Conservation (phyloP, 2,888 invertebrate genomes). For the Camponotus fellah region DNA sequence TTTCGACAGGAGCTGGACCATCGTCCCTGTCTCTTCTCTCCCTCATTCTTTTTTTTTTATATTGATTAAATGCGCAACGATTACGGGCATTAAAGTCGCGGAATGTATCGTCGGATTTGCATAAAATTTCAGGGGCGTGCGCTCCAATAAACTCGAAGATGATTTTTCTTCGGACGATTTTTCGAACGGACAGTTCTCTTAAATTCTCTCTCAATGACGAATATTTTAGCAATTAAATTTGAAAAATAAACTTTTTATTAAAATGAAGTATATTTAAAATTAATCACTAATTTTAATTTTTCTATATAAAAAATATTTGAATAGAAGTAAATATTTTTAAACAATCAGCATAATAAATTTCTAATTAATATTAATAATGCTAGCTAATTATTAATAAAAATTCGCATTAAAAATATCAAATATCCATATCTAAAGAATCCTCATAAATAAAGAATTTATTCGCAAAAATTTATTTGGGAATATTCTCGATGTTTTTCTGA, state of each 20-base stretch:
- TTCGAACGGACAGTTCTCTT: neutral
- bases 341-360: conserved; percentile 1
- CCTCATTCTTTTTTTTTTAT: conserved; percentile 39
- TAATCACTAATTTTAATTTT: neutral
- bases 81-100: conserved; percentile 45
- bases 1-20: conserved; percentile 34
- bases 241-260: neutral
- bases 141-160: conserved; percentile 1
- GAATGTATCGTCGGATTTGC: conserved; percentile 47
- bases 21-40: neutral
- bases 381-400: neutral
- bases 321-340: neutral
- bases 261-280: neutral
- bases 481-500: conserved; percentile 20
- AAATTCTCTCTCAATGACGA: conserved; percentile 26
- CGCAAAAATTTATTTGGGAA: neutral
- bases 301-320: neutral
- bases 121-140: conserved; percentile 44
- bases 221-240: conserved; percentile 13
- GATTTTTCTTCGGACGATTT: conserved; percentile 33
- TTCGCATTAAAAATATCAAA: neutral
- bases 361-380: neutral
- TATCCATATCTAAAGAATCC: neutral
- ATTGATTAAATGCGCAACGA: conserved; percentile 53
- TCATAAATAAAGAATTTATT: no score